Conservation (phyloP, 2,797 vertebrate species). For the Ctenochaetus hawaiiensis region DNA sequence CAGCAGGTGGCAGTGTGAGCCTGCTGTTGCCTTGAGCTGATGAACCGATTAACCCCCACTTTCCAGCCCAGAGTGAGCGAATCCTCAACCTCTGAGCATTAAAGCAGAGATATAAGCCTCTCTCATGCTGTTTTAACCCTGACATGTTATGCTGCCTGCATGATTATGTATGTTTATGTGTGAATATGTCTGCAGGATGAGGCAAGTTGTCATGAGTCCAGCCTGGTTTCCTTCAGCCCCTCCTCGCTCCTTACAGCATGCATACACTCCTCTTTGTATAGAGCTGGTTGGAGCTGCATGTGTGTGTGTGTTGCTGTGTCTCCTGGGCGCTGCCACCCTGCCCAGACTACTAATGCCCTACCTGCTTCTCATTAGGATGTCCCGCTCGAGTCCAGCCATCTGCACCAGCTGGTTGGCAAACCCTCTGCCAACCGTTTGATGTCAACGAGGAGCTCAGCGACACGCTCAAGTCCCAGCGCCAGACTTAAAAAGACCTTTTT, state of each 20-base stretch:
- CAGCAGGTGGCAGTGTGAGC: conserved; percentile 74
- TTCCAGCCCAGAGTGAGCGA: conserved; percentile 46
- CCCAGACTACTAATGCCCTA: conserved; percentile 73
- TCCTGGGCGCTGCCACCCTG: conserved; percentile 64
- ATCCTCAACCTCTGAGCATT: conserved; percentile 52
- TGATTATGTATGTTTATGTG: conserved; percentile 26
- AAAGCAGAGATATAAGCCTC: conserved; percentile 57
- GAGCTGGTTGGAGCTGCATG: conserved; percentile 24
- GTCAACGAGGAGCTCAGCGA: conserved; percentile 59
- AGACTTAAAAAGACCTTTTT: conserved; percentile 64
- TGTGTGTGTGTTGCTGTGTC: conserved; percentile 44
- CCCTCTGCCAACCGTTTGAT: conserved; percentile 77
- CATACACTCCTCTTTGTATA: conserved; percentile 25
- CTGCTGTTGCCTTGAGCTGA: conserved; percentile 16
- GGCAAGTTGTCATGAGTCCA: conserved; percentile 37
- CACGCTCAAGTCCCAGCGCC: conserved; percentile 28
- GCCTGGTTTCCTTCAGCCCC: background rate
- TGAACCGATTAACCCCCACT: conserved; percentile 72
- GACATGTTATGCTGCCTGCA: conserved; percentile 41
- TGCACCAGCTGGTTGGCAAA: conserved; percentile 74
- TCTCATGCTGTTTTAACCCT: conserved; percentile 58
- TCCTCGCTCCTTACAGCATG: conserved; percentile 31
- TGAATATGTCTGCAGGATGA: conserved; percentile 35
- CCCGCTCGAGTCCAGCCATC: conserved; percentile 76
- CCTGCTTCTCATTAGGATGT: conserved; percentile 77